Evolutionary conservation across 2,888 invertebrate genomes (phyloP), one percentile per base, ranked within the genome.

Genomic region (Clepsis dumicolana): DNA sequence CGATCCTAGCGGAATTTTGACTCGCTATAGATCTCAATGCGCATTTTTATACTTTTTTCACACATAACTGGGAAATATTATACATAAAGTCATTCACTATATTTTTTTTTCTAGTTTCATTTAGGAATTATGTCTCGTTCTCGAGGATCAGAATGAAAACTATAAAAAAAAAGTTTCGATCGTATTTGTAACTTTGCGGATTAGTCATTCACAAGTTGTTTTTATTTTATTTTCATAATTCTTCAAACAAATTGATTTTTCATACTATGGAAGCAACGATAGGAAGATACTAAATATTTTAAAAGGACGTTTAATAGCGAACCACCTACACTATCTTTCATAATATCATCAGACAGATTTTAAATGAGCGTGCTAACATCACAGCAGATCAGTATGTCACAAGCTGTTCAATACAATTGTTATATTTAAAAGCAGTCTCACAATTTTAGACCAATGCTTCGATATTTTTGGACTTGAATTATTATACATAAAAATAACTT

Each of bases 401-500:
- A 29, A 29, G 8, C 8, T 29, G 1, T 7, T 29, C 1, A 29
- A 0, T 4, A 38, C 5, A n/a, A 21, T 48, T 21, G 21, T 12
- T 21, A 14, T 5, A 18, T 18, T 70, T 60, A 54, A 35, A 65
- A 65, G 35, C 70, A 48, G 70, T 70, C 63, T 53, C 50, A 38
- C 24, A 52, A 16, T 38, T 54, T 65, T 24, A 57, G 41, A 57
- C 62, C 29, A 18, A 12, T 60, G 32, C 7, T 44, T 63, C 29
- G 32, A n/a, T 32, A 29, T 54, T 25, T 7, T 21, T 1, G 14
- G 16, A 18, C 44, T 44, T 32, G 32, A 44, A 29, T 25, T 16
- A 35, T 57, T 57, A 57, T 35, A 65, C 52, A 63, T 35, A 65
- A 50, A 63, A 79, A 81, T 73, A 75, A 81, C 85, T 54, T 61